Evolutionary conservation across 2,888 invertebrate genomes (phyloP).

Genomic region (Polymixis lichenea): DNA sequence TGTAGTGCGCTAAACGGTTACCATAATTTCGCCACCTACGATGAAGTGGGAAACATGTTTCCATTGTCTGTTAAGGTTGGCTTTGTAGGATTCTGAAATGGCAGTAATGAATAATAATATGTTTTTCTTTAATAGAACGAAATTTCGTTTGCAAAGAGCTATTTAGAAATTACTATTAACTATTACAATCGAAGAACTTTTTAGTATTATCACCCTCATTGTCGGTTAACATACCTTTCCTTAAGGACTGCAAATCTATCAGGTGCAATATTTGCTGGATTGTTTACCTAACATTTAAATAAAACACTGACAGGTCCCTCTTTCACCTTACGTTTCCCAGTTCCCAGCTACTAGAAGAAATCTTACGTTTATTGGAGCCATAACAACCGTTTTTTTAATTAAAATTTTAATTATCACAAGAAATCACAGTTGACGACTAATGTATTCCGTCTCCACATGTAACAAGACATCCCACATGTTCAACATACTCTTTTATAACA

Average conservation of each 20-base stretch:
- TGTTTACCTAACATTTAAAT: background rate
- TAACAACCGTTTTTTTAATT: slow-evolving; percentile 35
- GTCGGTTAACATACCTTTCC: background rate
- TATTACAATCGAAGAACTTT: background rate
- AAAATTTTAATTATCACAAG: slow-evolving; percentile 45
- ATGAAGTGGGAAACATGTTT: slow-evolving; percentile 33
- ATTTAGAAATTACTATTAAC: background rate
- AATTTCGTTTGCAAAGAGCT: background rate
- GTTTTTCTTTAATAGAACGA: background rate
- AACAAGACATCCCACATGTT: slow-evolving; percentile 55
- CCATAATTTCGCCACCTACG: slow-evolving; percentile 66
- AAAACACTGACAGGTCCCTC: background rate
- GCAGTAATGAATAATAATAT: too few species aligned
- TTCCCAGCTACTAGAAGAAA: background rate
- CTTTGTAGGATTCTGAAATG: slow-evolving; percentile 5
- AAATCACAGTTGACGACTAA: slow-evolving; percentile 42
- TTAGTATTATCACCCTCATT: background rate
- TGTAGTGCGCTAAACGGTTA: slow-evolving; percentile 60
- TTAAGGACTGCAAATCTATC: background rate
- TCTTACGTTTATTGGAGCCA: slow-evolving; percentile 16
- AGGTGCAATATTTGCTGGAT: background rate
- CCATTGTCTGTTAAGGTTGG: slow-evolving; percentile 37
- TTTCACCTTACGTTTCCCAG: background rate
- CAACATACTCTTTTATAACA: slow-evolving; percentile 56
- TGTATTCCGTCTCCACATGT: slow-evolving; percentile 22